Evolutionary conservation across 2,113 vertebrate species (phyloP).

Genomic region (Phyllostomus discolor): DNA sequence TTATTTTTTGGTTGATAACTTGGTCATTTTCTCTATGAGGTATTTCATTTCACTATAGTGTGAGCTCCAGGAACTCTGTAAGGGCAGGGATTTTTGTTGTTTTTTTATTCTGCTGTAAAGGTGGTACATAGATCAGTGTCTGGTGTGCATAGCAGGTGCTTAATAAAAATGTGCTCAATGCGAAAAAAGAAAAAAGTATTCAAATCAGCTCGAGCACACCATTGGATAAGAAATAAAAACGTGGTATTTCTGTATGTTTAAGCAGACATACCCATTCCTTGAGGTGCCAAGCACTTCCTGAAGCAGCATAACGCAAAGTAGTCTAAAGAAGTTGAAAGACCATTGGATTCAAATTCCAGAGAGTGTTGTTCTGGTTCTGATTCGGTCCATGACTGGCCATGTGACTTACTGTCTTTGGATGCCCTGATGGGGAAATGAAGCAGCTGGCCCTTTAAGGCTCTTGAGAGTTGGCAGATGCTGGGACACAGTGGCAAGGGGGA

Average conservation of each 20-base stretch:
- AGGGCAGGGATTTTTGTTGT: not conserved
- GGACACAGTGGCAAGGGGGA: not conserved
- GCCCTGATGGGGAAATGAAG: not conserved
- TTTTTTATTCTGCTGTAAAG: not conserved
- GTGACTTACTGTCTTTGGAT: not conserved
- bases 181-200: not conserved
- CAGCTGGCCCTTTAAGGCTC: slow-evolving; percentile 48
- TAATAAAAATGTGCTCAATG: not conserved
- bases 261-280: not conserved
- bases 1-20: not conserved
- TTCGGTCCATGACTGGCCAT: not conserved
- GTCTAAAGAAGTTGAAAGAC: not conserved
- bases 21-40: not conserved
- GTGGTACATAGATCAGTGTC: not conserved
- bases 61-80: not conserved
- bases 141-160: not conserved
- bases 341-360: not conserved
- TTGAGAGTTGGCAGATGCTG: not conserved
- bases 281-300: not conserved
- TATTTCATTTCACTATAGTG: not conserved
- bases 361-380: not conserved
- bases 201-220: not conserved
- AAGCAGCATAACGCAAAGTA: not conserved
- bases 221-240: not conserved
- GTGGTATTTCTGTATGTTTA: not conserved